Base-by-base conservation (phyloP, 1,140 invertebrate species). In the Sarcophaga bullata region DNA sequence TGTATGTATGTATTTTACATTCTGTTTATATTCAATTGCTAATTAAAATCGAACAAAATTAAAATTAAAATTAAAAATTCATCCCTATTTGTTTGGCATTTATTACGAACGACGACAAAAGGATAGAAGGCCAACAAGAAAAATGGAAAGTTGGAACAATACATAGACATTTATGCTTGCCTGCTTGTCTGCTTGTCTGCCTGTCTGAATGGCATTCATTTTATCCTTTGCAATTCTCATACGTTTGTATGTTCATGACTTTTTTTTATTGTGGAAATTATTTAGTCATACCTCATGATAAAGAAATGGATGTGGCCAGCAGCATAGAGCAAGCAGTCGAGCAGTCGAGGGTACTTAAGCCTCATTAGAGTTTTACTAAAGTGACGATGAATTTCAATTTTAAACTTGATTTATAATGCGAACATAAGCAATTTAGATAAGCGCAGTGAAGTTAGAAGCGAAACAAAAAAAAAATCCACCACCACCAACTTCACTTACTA, bases 321-420 rank as follows among this genome's bases (percentile, higher is more conserved):
- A 15, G 47, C 49, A 19, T 58, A 8, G 17, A 37, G 17, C 9
- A 4, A 50, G n/a, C 7, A 7, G 17, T 62, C 52, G 84, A 37
- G 25, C 25, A 37, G 25, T 4, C 1, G 25, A 37, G 81, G 37
- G 81, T 76, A 82, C 72, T 17, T 81, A 84, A 86, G 85, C 73
- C 83, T 81, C 62, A 68, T 68, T 68, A 68, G 62, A 68, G 87
- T 87, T 87, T 87, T 88, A 87, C 87, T 86, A 87, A 87, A 87
- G 87, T 87, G 87, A 87, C 87, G 87, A 87, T 87, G 87, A 87
- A 87, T 87, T 86, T 85, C 84, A 87, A 86, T 86, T 85, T 87
- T 86, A 80, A 83, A 83, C 85, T 87, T 87, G 87, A 87, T 87
- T 87, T 87, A 87, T 87, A 87, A 85, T 84, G 80, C 83, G 85